Evolutionary conservation across 2,113 vertebrate genomes (phyloP).

Genomic region (Trematomus loennbergii): DNA sequence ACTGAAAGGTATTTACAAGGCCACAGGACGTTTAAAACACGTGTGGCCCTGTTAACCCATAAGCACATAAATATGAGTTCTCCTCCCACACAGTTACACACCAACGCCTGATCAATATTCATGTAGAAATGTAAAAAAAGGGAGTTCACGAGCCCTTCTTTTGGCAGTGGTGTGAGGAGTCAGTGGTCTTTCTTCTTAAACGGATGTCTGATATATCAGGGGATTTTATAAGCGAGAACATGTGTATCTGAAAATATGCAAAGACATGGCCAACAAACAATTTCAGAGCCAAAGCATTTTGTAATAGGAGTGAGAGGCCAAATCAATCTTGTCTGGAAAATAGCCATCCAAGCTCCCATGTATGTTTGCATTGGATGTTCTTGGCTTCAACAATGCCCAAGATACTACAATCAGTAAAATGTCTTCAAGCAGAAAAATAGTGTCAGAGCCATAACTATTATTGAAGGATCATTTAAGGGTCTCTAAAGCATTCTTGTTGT

Average conservation of each 20-base stretch:
- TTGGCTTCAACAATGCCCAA: not conserved
- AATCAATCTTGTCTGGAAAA: constrained; percentile 20
- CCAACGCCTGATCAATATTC: constrained; percentile 14
- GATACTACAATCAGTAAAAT: not conserved
- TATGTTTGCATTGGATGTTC: constrained; percentile 5
- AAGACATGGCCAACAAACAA: constrained; percentile 54
- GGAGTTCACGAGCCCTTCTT: not conserved
- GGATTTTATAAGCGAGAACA: constrained; percentile 50
- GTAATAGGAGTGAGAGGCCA: constrained; percentile 31
- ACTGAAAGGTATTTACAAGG: constrained; percentile 79
- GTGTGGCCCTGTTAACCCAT: constrained; percentile 68
- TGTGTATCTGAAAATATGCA: constrained; percentile 61
- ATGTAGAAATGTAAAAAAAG: not conserved
- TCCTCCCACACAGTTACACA: constrained; percentile 29
- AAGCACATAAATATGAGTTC: constrained; percentile 30
- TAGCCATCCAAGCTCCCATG: constrained; percentile 4
- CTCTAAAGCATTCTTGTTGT: constrained; percentile 31
- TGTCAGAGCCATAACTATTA: constrained; percentile 12
- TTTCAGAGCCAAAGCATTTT: constrained; percentile 40
- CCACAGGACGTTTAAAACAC: constrained; percentile 78
- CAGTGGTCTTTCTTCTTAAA: not conserved
- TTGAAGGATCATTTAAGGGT: constrained; percentile 46
- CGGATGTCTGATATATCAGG: constrained; percentile 13
- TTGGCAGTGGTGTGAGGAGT: constrained; percentile 8
- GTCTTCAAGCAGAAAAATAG: not conserved